Percentiles rank a stretch among this genome's conserved stretches.
These are phyloP conservation scores for Pachyramphus minor DNA, from an alignment of 2,113 vertebrate genomes.

Conservation along the genomic window DNA sequence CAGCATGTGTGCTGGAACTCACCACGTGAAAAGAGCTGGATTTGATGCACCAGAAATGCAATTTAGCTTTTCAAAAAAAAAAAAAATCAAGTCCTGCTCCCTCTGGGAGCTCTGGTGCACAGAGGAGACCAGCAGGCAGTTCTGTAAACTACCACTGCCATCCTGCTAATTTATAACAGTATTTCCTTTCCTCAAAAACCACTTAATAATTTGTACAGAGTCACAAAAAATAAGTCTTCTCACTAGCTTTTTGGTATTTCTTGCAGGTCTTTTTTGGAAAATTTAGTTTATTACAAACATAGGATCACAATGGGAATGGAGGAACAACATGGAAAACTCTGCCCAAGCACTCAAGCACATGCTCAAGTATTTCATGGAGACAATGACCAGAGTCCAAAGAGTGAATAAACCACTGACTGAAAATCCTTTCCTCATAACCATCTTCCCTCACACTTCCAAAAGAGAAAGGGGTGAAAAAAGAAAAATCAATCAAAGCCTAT, in stretches of 20 bases:
- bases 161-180: not conserved
- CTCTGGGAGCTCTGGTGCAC: fast-evolving
- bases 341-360: not conserved
- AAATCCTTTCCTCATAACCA: not conserved
- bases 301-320: not conserved
- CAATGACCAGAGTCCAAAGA: not conserved
- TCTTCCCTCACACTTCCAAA: not conserved
- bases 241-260: not conserved
- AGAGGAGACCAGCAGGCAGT: not conserved
- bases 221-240: not conserved
- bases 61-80: not conserved
- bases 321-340: not conserved
- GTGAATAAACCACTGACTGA: not conserved
- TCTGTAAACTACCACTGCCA: not conserved
- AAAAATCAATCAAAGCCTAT: not conserved
- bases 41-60: not conserved
- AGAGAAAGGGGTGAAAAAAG: fast-evolving
- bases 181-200: not conserved
- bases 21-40: not conserved
- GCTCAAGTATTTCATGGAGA: not conserved
- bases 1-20: not conserved
- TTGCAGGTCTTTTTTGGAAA: not conserved
- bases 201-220: not conserved
- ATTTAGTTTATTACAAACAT: not conserved
- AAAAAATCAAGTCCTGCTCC: not conserved